These are phyloP conservation scores for Actias luna DNA, from an alignment of 2,888 invertebrate genomes.

Conservation along the genomic window DNA sequence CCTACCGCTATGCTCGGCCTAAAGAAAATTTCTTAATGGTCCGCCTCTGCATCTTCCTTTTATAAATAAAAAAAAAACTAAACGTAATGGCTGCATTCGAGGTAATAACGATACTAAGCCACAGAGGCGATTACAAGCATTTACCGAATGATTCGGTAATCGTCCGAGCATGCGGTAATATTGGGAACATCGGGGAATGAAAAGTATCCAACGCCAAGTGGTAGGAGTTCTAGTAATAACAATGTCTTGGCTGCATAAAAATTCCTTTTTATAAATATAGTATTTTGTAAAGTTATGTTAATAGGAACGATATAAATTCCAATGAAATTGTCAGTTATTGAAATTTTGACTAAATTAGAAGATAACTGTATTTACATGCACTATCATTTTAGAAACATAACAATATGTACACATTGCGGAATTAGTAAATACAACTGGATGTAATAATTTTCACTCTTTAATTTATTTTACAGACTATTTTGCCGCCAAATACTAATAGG, in stretches of 20 bases:
- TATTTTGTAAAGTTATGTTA: conserved; percentile 49
- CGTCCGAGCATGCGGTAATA: conserved; percentile 48
- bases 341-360: conserved; percentile 9
- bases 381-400: too few relatives aligned
- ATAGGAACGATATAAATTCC: conserved; percentile 49
- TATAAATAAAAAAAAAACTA: conserved; percentile 30
- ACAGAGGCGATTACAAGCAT: conserved; percentile 73
- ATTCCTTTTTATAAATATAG: conserved; percentile 53
- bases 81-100: conserved; percentile 59
- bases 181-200: conserved; percentile 49
- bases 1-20: not conserved
- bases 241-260: conserved; percentile 26
- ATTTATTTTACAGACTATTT: too few relatives aligned
- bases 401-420: too few relatives aligned
- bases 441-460: too few relatives aligned
- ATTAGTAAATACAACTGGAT: too few relatives aligned
- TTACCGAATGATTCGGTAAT: conserved; percentile 77
- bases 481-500: too few relatives aligned
- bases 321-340: conserved; percentile 27
- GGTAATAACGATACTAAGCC: conserved; percentile 68
- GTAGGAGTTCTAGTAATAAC: conserved; percentile 37
- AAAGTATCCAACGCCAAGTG: conserved; percentile 36
- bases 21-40: conserved; percentile 9
- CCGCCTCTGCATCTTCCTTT: conserved; percentile 4
- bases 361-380: too few relatives aligned